These are phyloP conservation scores for Arizona elegans DNA, from an alignment of 2,113 vertebrate genomes.

Conservation along the genomic window DNA sequence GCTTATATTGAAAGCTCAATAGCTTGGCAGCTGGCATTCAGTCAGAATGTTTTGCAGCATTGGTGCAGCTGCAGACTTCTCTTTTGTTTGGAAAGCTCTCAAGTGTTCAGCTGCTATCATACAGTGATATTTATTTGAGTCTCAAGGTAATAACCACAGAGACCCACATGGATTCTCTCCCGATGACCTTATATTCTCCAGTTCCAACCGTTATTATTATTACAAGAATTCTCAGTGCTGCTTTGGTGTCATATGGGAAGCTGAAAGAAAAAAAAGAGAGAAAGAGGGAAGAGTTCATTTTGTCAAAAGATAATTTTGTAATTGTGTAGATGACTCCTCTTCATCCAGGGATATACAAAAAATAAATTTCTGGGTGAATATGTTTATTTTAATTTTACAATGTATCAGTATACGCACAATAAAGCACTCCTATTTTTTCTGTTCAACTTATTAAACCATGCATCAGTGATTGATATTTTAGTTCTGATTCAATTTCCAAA, in stretches of 20 bases:
- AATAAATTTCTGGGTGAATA: neutral
- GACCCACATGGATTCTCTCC: neutral
- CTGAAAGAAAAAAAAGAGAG: neutral
- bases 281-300: neutral
- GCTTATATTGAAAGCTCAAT: neutral
- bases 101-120: neutral
- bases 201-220: constrained; percentile 14
- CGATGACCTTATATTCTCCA: constrained; percentile 26
- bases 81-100: neutral
- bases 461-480: neutral
- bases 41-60: neutral
- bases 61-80: neutral
- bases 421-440: neutral
- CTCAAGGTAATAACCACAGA: constrained; percentile 4
- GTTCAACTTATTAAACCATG: neutral
- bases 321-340: neutral
- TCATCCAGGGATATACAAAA: neutral
- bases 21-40: constrained; percentile 13
- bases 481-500: neutral
- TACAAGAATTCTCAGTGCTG: constrained; percentile 20
- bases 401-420: neutral
- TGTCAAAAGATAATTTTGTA: neutral
- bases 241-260: neutral
- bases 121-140: constrained; percentile 2
- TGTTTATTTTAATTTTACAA: neutral